Evolutionary conservation across 1,140 invertebrate genomes (phyloP).

Genomic region (Zaprionus nigranus): DNA sequence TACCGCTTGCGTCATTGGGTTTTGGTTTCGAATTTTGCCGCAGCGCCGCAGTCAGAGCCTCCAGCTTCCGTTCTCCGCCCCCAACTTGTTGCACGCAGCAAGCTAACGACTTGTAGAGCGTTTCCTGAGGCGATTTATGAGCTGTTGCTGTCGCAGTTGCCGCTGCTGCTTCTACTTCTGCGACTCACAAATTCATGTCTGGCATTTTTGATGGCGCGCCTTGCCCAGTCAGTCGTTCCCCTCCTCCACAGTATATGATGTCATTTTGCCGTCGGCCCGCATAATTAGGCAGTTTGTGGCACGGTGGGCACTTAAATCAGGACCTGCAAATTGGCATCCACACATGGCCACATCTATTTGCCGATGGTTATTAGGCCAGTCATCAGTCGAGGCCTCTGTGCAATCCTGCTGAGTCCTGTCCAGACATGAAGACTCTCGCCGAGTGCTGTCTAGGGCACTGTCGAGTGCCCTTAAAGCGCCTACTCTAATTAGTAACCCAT

Average conservation of each 20-base stretch:
- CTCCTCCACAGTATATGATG: constrained; percentile 15
- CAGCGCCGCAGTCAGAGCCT: constrained; percentile 4
- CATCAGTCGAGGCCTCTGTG: not conserved
- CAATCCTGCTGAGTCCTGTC: not conserved
- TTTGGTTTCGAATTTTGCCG: constrained; percentile 31
- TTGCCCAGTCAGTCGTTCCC: constrained; percentile 5
- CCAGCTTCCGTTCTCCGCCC: not conserved
- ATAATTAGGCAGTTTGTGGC: constrained; percentile 50
- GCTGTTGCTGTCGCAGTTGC: not conserved
- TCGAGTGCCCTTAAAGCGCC: not conserved
- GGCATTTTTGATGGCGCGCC: constrained; percentile 4
- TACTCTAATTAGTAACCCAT: not conserved
- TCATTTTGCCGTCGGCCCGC: constrained; percentile 33
- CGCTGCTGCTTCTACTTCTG: too few species aligned
- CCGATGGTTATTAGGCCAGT: constrained; percentile 1
- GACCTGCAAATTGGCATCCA: constrained; percentile 16
- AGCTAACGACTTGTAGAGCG: constrained; percentile 11
- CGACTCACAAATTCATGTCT: constrained; percentile 61
- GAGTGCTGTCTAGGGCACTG: not conserved
- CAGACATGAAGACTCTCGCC: not conserved
- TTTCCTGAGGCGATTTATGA: constrained; percentile 24
- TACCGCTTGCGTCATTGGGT: constrained; percentile 61
- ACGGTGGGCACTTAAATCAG: constrained; percentile 26
- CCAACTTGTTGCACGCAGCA: constrained; percentile 59
- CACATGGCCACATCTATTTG: constrained; percentile 16